Percentiles rank a stretch among this genome's conserved stretches.
Evolutionary conservation across 1,140 invertebrate species (phyloP).

Genomic region (Homarus americanus): DNA sequence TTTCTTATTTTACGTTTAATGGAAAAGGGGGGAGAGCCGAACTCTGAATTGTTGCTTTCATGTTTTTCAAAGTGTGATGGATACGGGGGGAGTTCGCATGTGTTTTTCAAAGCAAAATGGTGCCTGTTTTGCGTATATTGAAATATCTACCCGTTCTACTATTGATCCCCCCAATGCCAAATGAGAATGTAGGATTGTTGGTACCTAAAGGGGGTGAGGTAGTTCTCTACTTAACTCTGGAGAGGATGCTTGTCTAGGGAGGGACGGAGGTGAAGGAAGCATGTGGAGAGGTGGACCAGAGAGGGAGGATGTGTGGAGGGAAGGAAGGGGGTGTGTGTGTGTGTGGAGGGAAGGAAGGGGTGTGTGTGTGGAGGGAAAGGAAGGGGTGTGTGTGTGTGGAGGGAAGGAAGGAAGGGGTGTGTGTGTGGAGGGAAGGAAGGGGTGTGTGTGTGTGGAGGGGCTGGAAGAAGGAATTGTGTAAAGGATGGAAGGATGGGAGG

Average conservation of each 20-base stretch:
- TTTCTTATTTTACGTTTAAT: slow-evolving; percentile 72
- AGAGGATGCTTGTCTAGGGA: no score
- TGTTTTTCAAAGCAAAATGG: slow-evolving; percentile 64
- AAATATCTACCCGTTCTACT: slow-evolving; percentile 39
- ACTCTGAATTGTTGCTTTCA: slow-evolving; percentile 68
- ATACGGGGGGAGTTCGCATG: slow-evolving; percentile 34
- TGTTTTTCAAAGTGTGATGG: slow-evolving; percentile 73
- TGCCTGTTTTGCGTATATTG: slow-evolving; percentile 57
- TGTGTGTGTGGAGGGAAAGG: neutral
- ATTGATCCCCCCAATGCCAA: slow-evolving; percentile 48
- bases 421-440: no score
- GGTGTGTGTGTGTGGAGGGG: neutral
- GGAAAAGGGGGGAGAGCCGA: slow-evolving; percentile 66
- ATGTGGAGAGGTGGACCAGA: neutral
- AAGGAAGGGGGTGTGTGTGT: neutral
- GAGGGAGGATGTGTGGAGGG: neutral
- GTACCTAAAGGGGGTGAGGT: no score
- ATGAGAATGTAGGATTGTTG: no score
- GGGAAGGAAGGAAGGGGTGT: no score
- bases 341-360: neutral
- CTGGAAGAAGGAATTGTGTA: neutral
- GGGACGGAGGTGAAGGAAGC: no score
- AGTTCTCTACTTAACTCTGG: no score
- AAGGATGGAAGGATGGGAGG: neutral
- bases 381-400: neutral